These are phyloP conservation scores for Melieria picta DNA, from an alignment of 2,888 invertebrate species.

Conservation along the genomic window DNA sequence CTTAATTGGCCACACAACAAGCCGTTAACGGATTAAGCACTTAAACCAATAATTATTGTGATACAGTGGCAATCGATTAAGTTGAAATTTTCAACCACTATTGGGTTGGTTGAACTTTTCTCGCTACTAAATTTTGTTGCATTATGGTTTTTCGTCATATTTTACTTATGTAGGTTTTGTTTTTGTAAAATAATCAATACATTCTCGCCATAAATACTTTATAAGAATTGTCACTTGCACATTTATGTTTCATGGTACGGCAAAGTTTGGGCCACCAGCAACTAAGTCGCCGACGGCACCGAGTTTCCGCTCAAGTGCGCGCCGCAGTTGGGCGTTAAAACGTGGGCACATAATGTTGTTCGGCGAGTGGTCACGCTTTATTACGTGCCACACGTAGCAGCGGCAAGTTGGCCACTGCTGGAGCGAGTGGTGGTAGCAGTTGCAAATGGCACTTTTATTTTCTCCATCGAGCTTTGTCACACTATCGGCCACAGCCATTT, in stretches of 20 bases:
- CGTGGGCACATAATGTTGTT: background rate
- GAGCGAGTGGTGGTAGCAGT: background rate
- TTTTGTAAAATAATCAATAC: conserved; percentile 31
- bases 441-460: conserved; percentile 5
- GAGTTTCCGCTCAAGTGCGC: too few species aligned
- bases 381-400: conserved; percentile 30
- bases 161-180: background rate
- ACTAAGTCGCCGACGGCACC: too few species aligned
- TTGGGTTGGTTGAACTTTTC: background rate
- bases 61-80: too few species aligned
- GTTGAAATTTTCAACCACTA: too few species aligned
- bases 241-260: conserved; percentile 55
- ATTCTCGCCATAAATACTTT: conserved; percentile 54
- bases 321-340: background rate
- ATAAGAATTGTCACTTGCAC: conserved; percentile 49
- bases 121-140: background rate
- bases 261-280: conserved; percentile 28
- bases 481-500: background rate
- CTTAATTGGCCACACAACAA: too few species aligned
- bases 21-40: too few species aligned
- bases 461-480: background rate
- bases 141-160: background rate
- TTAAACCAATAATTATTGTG: too few species aligned
- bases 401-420: background rate
- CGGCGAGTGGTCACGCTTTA: conserved; percentile 27